Conservation (phyloP, 2,888 invertebrate genomes). For the Rhamphomyia laevipes region DNA sequence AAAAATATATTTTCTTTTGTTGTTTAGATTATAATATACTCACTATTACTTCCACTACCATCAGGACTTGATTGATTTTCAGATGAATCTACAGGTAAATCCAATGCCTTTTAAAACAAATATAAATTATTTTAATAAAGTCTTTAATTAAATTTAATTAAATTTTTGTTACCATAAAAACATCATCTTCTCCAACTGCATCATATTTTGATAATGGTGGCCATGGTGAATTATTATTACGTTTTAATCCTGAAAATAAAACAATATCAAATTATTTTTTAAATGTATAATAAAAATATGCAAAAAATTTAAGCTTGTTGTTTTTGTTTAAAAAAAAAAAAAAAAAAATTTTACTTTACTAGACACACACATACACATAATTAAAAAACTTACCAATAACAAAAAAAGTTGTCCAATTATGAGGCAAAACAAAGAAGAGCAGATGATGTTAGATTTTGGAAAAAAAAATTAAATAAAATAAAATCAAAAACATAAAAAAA, state of each 20-base stretch:
- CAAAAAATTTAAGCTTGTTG: not conserved
- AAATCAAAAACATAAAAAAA: constrained; percentile 10
- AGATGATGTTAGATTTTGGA: constrained; percentile 22
- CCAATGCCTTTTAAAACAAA: constrained; percentile 57
- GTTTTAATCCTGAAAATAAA: not conserved
- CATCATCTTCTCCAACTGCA: constrained; percentile 82
- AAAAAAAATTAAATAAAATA: constrained; percentile 17
- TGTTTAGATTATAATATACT: too few relatives aligned
- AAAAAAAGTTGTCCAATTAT: constrained; percentile 22
- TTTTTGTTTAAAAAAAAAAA: not conserved
- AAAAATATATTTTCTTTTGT: too few relatives aligned
- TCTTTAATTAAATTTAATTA: constrained; percentile 7
- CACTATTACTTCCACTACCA: constrained; percentile 39
- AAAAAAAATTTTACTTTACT: constrained; percentile 5
- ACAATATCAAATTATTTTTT: constrained; percentile 4
- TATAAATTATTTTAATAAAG: not conserved
- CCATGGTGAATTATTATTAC: constrained; percentile 43
- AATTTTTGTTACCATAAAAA: constrained; percentile 65
- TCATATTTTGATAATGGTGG: constrained; percentile 41
- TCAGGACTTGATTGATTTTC: constrained; percentile 69
- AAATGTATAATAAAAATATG: not conserved
- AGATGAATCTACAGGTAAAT: constrained; percentile 68
- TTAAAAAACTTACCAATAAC: constrained; percentile 12
- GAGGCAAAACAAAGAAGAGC: constrained; percentile 26
- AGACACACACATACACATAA: not conserved